Evolutionary conservation across 2,113 vertebrate genomes (phyloP), one percentile per base, ranked within the genome.

Genomic region (Scartelaos histophorus): DNA sequence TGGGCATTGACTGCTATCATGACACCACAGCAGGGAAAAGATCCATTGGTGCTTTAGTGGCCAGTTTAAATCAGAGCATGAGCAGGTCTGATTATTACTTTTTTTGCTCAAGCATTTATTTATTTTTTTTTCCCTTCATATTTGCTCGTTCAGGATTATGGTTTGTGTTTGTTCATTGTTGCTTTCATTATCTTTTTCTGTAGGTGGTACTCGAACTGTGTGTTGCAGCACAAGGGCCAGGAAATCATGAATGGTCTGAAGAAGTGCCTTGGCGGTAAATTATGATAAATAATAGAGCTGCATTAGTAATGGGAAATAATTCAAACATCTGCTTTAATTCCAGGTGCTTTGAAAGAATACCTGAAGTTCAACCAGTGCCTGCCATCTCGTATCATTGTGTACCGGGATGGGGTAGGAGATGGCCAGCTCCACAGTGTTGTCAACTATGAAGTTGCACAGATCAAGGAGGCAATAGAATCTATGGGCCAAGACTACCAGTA

Each of bases 1-100:
- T 98, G 68, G 98, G 98, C 70, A 97, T 99, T 1, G 98, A 99
- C 35, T 97, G 96, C 60, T 99, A 98, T 91, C 98, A 99, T 6
- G 97, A 99, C 82, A 95, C 78, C 0, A 15, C 89, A 7, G 84
- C 94, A 16, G 96, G 96, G 3, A 95, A 88, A 73, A 88, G 94
- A 35, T 99, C 98, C 0, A 91, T 98, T 0, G 96, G 95, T 0
- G 96, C 94, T 6, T 95, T 99, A 49, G 98, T 99, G 1, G 95
- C 97, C 22, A 99, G 96, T 80, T 93, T 98, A 35, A 99, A 99
- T 45, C 94, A 93, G 21, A 80, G 86, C 70, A 95, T 98, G 95
- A 96, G 94, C 67, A 93, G 97, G 97, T 98, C 81, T 9, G 80
- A 64, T 24, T 13, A 57, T 13, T 57, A 22, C 21, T 17, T 21